Conservation (phyloP, 2,113 vertebrate species). For the Neomonachus schauinslandi region DNA sequence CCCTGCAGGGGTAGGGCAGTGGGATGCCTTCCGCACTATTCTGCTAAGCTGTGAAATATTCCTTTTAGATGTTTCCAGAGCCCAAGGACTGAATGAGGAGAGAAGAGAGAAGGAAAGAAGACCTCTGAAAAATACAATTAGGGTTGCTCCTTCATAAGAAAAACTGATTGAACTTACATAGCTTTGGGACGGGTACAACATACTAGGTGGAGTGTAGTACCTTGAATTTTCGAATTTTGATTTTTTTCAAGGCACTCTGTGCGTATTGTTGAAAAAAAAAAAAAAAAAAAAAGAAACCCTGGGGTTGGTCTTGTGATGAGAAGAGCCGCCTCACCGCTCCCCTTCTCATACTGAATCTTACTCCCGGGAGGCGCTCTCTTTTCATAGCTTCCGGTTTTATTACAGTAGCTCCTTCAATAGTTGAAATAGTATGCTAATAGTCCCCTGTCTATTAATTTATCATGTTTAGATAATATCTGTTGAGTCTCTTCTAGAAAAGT, state of each 20-base stretch:
- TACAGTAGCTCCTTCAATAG: not conserved
- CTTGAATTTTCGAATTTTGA: not conserved
- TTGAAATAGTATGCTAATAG: not conserved
- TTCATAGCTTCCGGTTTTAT: not conserved
- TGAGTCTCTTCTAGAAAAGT: not conserved
- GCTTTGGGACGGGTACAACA: not conserved
- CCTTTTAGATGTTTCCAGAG: not conserved
- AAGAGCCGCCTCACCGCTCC: not conserved
- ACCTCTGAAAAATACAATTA: not conserved
- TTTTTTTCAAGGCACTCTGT: not conserved
- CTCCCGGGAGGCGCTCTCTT: not conserved
- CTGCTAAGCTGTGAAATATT: not conserved
- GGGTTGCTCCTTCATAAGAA: not conserved
- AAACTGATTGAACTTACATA: not conserved
- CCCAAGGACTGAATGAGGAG: not conserved
- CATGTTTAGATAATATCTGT: not conserved
- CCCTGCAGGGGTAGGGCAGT: not conserved
- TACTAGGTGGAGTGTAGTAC: not conserved
- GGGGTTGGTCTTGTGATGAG: not conserved
- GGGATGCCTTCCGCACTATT: not conserved
- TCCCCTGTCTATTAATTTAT: not conserved
- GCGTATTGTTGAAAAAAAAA: not conserved
- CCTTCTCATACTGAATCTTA: not conserved
- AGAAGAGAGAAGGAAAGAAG: not conserved
- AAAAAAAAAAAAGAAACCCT: not conserved